Percentiles rank a stretch among this genome's conserved stretches.
phyloP scores from a whole-genome alignment of 1,140 invertebrate species.

The Zeugodacus cucurbitae region DNA sequence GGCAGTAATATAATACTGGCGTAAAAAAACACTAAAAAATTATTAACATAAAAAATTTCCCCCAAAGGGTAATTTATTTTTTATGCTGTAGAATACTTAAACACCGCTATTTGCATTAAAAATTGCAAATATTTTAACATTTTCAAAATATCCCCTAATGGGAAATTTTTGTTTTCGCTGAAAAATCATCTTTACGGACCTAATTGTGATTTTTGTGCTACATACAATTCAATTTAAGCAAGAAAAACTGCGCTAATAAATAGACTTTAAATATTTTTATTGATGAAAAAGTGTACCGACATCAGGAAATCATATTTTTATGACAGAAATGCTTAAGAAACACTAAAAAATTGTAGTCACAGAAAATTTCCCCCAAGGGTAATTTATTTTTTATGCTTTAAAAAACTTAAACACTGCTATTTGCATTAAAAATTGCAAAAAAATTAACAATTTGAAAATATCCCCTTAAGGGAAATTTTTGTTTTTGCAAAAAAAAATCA shows the following conservation, averaged over 20 bases:
- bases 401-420: neutral
- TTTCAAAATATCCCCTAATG: neutral
- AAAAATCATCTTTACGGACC: neutral
- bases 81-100: neutral
- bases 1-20: too few species aligned
- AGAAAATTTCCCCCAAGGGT: neutral
- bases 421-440: neutral
- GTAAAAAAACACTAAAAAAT: neutral
- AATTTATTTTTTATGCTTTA: neutral
- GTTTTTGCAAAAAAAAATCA: neutral
- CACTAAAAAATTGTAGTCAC: neutral
- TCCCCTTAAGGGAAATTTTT: neutral
- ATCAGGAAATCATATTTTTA: too few species aligned
- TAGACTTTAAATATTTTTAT: too few species aligned
- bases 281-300: too few species aligned
- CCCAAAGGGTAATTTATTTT: neutral
- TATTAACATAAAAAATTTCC: neutral
- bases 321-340: too few species aligned
- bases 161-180: neutral
- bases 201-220: too few species aligned
- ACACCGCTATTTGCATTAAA: neutral
- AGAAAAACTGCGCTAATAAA: too few species aligned
- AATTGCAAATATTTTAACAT: neutral
- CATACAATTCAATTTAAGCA: too few species aligned
- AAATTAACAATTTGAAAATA: neutral